Percentiles rank a stretch among this genome's conserved stretches.
phyloP scores from a whole-genome alignment of 2,113 vertebrate species.

The Martes martes region DNA sequence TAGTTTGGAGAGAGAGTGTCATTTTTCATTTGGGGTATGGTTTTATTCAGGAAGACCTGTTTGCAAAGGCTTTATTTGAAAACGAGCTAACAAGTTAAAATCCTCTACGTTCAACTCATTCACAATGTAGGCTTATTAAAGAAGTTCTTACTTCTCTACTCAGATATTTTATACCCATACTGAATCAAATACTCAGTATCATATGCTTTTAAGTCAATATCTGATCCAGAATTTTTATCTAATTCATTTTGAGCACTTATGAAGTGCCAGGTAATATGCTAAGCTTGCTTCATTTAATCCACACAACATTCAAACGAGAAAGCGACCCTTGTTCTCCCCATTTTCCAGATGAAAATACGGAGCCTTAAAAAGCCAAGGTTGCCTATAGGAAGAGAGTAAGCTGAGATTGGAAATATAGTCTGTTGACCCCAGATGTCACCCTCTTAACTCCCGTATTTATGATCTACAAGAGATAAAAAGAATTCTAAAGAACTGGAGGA shows the following conservation, averaged over 20 bases:
- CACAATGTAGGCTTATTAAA: not conserved
- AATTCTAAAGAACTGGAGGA: not conserved
- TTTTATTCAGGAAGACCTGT: not conserved
- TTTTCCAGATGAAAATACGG: not conserved
- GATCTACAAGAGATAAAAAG: not conserved
- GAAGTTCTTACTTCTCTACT: not conserved
- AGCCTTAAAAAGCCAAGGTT: not conserved
- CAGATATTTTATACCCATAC: not conserved
- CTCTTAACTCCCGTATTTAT: not conserved
- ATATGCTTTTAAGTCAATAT: not conserved
- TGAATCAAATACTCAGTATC: not conserved
- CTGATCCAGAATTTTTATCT: not conserved
- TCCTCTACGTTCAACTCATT: not conserved
- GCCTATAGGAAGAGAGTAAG: not conserved
- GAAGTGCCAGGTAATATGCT: not conserved
- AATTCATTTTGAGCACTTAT: not conserved
- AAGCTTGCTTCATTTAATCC: not conserved
- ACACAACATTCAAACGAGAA: not conserved
- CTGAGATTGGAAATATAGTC: not conserved
- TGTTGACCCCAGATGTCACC: not conserved
- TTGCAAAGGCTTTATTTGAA: not conserved
- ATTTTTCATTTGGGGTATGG: not conserved
- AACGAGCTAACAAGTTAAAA: constrained; percentile 16
- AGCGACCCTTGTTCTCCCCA: not conserved
- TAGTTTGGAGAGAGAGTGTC: not conserved